Base-by-base conservation (phyloP, 2,888 invertebrate genomes). In the Pristionchus arcanus region DNA sequence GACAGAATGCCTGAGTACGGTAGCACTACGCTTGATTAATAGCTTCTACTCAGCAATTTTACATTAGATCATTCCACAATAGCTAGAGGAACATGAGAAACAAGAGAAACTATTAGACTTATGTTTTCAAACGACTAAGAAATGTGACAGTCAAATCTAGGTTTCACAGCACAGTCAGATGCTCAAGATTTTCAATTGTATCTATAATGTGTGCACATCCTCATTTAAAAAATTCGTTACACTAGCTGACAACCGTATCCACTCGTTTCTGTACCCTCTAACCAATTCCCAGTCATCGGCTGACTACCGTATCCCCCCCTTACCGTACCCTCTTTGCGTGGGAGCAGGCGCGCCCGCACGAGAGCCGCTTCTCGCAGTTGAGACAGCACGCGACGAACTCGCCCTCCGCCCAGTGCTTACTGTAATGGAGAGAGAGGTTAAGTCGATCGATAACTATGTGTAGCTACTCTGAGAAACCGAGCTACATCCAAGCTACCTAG, bases 351-450 rank as follows among this genome's bases (percentile, higher is more conserved):
- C 84, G 84, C 2, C 84, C 84, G 84, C 55, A 85, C 31, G 31
- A 31, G 31, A 85, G 59, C 19, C 84, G 55, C 59, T 85, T 85
- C 31, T 85, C 84, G 59, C 84, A 85, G 59, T 85, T 85, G 84
- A 85, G 84, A 34, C 84, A 85, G 59, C 84, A 85, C 49, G 84
- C 84, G 59, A 85, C 63, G 84, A 85, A 85, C 59, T 85, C 84
- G 59, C 84, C 84, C 84, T 85, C 84, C 34, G 59, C 34, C 84
- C 84, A 85, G 59, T 85, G 84, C 63, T 85, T 85, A 28, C 84
- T 85, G 84, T 21, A 81, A 34, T 21, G 15, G 19, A 74, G 34
- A 34, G 31, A 28, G 34, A 31, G 7, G 9, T 9, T 9, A 49
- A 0, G n/a, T 42, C 49, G 81, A 81, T 49, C 25, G 31, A n/a